Percentiles rank a stretch among this genome's conserved stretches.
These are phyloP conservation scores for Drosophila macrospina DNA, from an alignment of 2,888 invertebrate species.

Conservation along the genomic window DNA sequence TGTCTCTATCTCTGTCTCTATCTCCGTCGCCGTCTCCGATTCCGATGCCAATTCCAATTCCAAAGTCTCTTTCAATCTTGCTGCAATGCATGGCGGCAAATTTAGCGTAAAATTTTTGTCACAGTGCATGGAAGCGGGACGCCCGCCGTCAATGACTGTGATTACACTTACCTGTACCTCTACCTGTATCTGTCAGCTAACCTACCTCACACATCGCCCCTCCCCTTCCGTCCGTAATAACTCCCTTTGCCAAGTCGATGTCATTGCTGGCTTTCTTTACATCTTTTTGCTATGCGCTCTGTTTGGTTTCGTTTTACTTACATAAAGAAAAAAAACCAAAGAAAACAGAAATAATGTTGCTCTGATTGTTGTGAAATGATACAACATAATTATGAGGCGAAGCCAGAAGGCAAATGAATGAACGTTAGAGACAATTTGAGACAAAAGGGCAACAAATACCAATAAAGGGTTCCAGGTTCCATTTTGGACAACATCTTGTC, in stretches of 20 bases:
- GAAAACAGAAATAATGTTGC: not conserved
- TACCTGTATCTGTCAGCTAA: too few relatives aligned
- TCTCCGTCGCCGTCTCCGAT: not conserved
- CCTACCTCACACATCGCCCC: not conserved
- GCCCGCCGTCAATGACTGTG: slow-evolving; percentile 57
- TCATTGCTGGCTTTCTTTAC: slow-evolving; percentile 14
- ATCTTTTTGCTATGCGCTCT: slow-evolving; percentile 23
- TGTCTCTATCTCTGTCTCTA: not conserved
- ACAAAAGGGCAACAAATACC: slow-evolving; percentile 37
- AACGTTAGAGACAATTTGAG: slow-evolving; percentile 24
- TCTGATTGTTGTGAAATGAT: slow-evolving; percentile 22
- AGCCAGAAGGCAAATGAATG: slow-evolving; percentile 41
- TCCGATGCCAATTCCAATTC: not conserved
- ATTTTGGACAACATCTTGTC: slow-evolving; percentile 40
- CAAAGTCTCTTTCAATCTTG: slow-evolving; percentile 10
- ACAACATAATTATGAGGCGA: slow-evolving; percentile 30
- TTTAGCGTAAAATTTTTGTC: slow-evolving; percentile 78
- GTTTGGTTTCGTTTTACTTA: slow-evolving; percentile 21
- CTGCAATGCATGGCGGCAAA: slow-evolving; percentile 65
- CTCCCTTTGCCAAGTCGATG: slow-evolving; percentile 6
- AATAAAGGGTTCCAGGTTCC: slow-evolving; percentile 31
- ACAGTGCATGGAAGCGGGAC: slow-evolving; percentile 64
- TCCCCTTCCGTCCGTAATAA: not conserved
- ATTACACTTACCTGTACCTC: slow-evolving; percentile 49
- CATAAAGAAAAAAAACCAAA: slow-evolving; percentile 26